Base-by-base conservation (phyloP, 1,140 invertebrate species). In the Sycophaga agraensis region DNA sequence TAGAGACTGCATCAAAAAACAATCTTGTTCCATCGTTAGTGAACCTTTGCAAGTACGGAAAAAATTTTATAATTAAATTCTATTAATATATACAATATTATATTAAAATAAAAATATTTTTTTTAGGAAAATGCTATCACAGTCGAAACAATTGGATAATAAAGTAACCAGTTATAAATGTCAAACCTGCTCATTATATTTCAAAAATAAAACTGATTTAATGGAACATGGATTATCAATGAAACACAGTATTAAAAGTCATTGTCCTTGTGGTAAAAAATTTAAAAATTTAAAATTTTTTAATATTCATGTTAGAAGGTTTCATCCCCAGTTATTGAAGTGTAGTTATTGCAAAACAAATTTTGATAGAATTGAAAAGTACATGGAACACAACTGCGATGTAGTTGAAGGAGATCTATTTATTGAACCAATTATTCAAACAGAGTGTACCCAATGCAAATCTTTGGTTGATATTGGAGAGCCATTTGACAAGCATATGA, bases 401-500 rank as follows among this genome's bases (percentile, higher is more conserved):
- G 46, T 69, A 8, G 57, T 19, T 2, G 7, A 59, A 40, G 55
- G 61, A 6, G 64, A 48, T 24, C 8, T 14, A 2, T 70, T 72
- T 21, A 49, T 67, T 24, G 62, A 68, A 42, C 35, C 56, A 49
- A 65, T 67, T 1, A 50, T 70, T 42, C 56, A 70, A 7, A 26
- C 68, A 9, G 6, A 21, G 0, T 77, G 74, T 62, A 58, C 51
- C 4, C 14, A 59, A 26, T 78, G 73, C 21, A 57, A 57, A 4
- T 19, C 21, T 0, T 59, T 62, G 1, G 3, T 46, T 1, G 49
- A 46, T 8, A 53, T 58, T 35, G 55, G 49, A 45, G 28, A 63
- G 62, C 22, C 56, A 35, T 77, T 76, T 42, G 74, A 78, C 21
- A 17, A 59, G 0, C 76, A 78, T 11, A 64, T 70, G 2, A 73